Evolutionary conservation across 1,140 invertebrate species (phyloP).

Genomic region (Hestina assimilis): DNA sequence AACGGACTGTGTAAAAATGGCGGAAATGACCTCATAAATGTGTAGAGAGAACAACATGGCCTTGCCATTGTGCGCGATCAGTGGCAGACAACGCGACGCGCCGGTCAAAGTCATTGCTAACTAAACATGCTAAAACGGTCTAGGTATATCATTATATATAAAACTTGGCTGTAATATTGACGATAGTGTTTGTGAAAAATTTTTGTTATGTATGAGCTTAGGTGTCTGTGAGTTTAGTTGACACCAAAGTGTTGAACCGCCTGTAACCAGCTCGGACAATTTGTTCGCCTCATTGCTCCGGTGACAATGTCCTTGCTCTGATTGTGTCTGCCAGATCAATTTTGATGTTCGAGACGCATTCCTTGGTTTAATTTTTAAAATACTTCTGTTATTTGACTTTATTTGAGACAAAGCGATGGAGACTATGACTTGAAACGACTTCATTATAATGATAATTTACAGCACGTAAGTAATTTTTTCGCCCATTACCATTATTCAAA

Average conservation of each 20-base stretch:
- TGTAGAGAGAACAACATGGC: slow-evolving; percentile 38
- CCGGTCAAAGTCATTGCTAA: slow-evolving; percentile 55
- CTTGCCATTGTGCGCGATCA: slow-evolving; percentile 38
- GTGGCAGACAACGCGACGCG: slow-evolving; percentile 28
- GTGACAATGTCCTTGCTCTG: slow-evolving; percentile 29
- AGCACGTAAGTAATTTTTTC: too few relatives aligned
- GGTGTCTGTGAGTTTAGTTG: neutral
- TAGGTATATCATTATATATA: too few relatives aligned
- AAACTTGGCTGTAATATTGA: too few relatives aligned
- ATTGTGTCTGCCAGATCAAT: slow-evolving; percentile 22
- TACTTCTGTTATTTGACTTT: neutral
- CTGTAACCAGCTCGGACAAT: slow-evolving; percentile 7
- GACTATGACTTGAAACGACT: neutral
- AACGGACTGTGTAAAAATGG: slow-evolving; percentile 1
- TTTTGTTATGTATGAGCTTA: too few relatives aligned
- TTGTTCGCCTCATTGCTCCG: slow-evolving; percentile 4
- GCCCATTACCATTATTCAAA: too few relatives aligned
- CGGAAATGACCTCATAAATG: slow-evolving; percentile 24
- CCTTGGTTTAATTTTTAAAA: neutral
- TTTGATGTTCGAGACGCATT: neutral
- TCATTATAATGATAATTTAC: too few relatives aligned
- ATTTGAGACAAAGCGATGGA: too few relatives aligned
- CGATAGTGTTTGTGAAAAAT: too few relatives aligned
- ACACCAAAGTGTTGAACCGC: slow-evolving; percentile 2
- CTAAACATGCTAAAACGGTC: neutral